A percentile compares a stretch with the other conserved stretches of the same genome.
Evolutionary conservation across 1,140 invertebrate species (phyloP).

Genomic region (Atopsyche davidsoni): DNA sequence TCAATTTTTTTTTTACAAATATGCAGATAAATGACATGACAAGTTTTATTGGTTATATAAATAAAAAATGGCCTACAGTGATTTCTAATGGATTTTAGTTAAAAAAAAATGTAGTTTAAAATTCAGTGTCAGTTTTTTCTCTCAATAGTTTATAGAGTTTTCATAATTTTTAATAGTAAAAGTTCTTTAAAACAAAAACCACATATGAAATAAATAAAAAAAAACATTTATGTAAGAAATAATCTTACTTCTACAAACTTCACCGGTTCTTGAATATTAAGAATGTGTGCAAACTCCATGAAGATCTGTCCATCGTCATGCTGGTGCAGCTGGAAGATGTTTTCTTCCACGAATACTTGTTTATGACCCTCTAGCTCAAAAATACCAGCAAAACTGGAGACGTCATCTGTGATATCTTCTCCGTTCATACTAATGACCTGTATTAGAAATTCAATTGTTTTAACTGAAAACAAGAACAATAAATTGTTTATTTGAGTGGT

Average conservation of each 20-base stretch:
- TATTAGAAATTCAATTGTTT: no score
- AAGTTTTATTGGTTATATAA: no score
- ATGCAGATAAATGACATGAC: no score
- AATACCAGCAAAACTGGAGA: neutral
- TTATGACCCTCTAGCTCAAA: slow-evolving; percentile 14
- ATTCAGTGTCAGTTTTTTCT: neutral
- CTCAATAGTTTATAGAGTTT: neutral
- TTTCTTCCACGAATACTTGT: slow-evolving; percentile 22
- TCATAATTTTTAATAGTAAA: neutral
- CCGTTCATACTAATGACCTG: no score
- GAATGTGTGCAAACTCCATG: slow-evolving; percentile 17
- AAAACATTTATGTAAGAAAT: no score
- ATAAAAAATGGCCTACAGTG: no score
- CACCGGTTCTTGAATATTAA: slow-evolving; percentile 14
- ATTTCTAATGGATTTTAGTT: no score
- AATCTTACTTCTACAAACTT: slow-evolving; percentile 15
- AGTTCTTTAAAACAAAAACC: no score
- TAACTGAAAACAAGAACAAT: no score
- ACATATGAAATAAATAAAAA: neutral
- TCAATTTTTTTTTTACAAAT: no score
- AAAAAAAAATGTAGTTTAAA: neutral
- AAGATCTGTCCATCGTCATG: slow-evolving; percentile 22
- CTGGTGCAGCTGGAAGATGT: slow-evolving; percentile 21
- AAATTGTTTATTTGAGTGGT: no score
- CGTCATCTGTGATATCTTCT: slow-evolving; percentile 6